Evolutionary conservation across 2,888 invertebrate genomes (phyloP).

Genomic region (Ecdyonurus torrentis): DNA sequence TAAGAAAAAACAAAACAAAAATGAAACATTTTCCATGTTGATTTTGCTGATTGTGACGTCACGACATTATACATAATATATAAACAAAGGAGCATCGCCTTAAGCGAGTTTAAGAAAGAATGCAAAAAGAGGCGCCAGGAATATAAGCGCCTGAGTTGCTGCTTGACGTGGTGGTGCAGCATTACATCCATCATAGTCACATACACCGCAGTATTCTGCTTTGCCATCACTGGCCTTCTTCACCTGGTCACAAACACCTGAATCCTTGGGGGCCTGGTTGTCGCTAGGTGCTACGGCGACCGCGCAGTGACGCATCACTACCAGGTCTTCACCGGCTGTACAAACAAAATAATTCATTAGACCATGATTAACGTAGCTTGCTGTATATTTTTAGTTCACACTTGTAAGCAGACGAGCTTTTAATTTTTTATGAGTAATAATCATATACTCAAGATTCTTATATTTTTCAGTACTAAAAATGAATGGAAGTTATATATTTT

Average conservation of each 20-base stretch:
- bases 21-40: too few species aligned
- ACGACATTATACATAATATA: too few species aligned
- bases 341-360: background rate
- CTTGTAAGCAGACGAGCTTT: too few species aligned
- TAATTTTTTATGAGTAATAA: too few species aligned
- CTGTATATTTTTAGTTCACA: too few species aligned
- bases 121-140: background rate
- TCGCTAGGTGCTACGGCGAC: background rate
- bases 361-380: too few species aligned
- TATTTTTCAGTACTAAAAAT: too few species aligned
- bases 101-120: background rate
- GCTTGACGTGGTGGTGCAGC: conserved; percentile 19
- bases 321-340: background rate
- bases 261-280: background rate
- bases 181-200: conserved; percentile 37
- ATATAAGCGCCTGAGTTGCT: background rate
- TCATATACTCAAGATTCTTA: too few species aligned
- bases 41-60: too few species aligned
- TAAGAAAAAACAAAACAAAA: too few species aligned
- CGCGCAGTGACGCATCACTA: conserved; percentile 1
- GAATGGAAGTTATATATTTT: too few species aligned
- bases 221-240: background rate
- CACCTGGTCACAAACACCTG: background rate
- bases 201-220: conserved; percentile 19
- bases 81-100: background rate